These are phyloP conservation scores for Carlito syrichta DNA, from an alignment of 2,113 vertebrate species.

Conservation along the genomic window DNA sequence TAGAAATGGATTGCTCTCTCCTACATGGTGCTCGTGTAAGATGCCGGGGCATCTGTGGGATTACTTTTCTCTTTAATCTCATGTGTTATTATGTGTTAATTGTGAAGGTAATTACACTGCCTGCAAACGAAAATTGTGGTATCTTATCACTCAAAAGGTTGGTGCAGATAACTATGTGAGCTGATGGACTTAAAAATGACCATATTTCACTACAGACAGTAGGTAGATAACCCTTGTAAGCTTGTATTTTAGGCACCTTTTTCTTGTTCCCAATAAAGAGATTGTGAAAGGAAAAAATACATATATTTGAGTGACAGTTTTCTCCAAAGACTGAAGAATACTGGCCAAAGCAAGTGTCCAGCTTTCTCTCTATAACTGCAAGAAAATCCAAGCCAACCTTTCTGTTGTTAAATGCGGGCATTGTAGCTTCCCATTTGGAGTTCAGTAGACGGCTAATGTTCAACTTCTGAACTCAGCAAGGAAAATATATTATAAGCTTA, in stretches of 20 bases:
- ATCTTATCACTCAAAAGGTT: constrained; percentile 21
- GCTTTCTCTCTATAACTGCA: neutral
- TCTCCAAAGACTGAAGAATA: constrained; percentile 9
- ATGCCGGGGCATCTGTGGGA: constrained; percentile 12
- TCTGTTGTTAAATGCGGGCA: neutral
- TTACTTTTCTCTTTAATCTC: constrained; percentile 54
- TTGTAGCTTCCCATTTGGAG: constrained; percentile 18
- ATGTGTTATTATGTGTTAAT: constrained; percentile 58
- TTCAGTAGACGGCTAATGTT: constrained; percentile 34
- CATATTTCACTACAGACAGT: neutral
- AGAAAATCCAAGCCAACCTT: constrained; percentile 23
- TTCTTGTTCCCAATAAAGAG: constrained; percentile 35
- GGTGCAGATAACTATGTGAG: constrained; percentile 35
- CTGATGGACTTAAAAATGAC: neutral
- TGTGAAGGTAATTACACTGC: constrained; percentile 57
- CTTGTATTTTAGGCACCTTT: constrained; percentile 1
- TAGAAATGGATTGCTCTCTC: neutral
- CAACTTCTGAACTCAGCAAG: constrained; percentile 42
- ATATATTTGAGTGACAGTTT: neutral
- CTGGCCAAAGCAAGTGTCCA: neutral
- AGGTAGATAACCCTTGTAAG: neutral
- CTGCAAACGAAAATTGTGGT: constrained; percentile 55
- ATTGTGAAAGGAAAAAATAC: neutral
- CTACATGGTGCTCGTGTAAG: neutral
- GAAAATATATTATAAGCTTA: constrained; percentile 22